Conservation (phyloP, 2,797 vertebrate species). For the Leuciscus waleckii region DNA sequence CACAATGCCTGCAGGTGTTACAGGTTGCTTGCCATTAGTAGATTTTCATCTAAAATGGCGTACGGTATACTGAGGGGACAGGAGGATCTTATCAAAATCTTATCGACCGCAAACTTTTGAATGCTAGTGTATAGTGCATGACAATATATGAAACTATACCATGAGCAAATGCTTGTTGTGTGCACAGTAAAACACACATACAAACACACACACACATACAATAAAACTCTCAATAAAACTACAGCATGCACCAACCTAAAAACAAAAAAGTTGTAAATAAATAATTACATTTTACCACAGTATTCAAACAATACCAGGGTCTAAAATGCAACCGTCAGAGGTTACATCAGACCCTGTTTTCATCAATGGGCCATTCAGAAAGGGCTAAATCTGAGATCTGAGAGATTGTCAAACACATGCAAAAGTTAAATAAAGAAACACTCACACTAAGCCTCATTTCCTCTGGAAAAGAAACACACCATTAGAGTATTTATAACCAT, state of each 20-base stretch:
- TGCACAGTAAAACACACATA: neutral
- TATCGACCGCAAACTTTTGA: neutral
- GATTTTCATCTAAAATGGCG: slow-evolving; percentile 7
- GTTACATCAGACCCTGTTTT: slow-evolving; percentile 26
- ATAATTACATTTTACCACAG: neutral
- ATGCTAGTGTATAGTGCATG: neutral
- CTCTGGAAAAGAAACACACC: slow-evolving; percentile 46
- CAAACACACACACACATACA: neutral
- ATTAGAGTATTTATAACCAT: slow-evolving; percentile 47
- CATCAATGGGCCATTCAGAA: slow-evolving; percentile 40
- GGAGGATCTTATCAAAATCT: neutral
- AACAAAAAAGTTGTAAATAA: neutral
- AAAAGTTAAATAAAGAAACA: slow-evolving; percentile 51
- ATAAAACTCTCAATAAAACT: too few relatives aligned
- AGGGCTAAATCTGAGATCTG: slow-evolving; percentile 31
- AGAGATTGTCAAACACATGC: slow-evolving; percentile 45
- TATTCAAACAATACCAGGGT: neutral
- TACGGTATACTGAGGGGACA: neutral
- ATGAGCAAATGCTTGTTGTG: neutral
- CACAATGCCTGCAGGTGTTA: slow-evolving; percentile 12
- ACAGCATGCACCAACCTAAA: neutral
- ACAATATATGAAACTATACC: neutral
- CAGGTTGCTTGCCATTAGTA: slow-evolving; percentile 19
- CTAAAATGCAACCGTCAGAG: slow-evolving; percentile 17
- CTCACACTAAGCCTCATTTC: slow-evolving; percentile 48